A percentile compares a stretch with the other conserved stretches of the same genome.
These are phyloP conservation scores for Rapana venosa DNA, from an alignment of 2,888 invertebrate species.

Conservation along the genomic window DNA sequence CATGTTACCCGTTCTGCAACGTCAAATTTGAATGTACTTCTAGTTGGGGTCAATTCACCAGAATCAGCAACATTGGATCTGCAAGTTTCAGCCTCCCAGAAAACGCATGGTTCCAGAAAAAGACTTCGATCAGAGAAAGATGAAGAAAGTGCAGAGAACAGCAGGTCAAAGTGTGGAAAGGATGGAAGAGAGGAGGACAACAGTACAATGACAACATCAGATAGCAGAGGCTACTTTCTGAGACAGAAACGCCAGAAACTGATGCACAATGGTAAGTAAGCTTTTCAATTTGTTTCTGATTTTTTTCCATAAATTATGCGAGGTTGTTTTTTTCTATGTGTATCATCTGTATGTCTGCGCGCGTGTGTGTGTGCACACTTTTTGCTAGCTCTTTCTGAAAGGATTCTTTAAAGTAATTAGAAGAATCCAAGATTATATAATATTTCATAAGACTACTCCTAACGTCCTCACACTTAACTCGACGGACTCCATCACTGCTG, in stretches of 20 bases:
- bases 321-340: too few species aligned
- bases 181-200: not conserved
- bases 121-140: not conserved
- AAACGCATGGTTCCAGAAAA: not conserved
- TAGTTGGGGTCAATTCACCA: not conserved
- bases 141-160: not conserved
- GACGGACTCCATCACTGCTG: too few species aligned
- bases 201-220: not conserved
- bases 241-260: not conserved
- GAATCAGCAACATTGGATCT: not conserved
- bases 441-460: too few species aligned
- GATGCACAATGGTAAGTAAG: not conserved
- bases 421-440: too few species aligned
- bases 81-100: not conserved
- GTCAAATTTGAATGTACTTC: too few species aligned
- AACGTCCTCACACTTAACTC: too few species aligned
- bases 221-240: not conserved
- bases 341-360: constrained; percentile 5
- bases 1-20: not conserved
- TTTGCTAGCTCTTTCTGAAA: not conserved
- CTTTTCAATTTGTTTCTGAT: not conserved
- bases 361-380: constrained; percentile 1
- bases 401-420: too few species aligned
- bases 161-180: not conserved
- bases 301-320: too few species aligned